These are phyloP conservation scores for Prenolepis imparis DNA, from an alignment of 2,888 invertebrate species.

Conservation along the genomic window DNA sequence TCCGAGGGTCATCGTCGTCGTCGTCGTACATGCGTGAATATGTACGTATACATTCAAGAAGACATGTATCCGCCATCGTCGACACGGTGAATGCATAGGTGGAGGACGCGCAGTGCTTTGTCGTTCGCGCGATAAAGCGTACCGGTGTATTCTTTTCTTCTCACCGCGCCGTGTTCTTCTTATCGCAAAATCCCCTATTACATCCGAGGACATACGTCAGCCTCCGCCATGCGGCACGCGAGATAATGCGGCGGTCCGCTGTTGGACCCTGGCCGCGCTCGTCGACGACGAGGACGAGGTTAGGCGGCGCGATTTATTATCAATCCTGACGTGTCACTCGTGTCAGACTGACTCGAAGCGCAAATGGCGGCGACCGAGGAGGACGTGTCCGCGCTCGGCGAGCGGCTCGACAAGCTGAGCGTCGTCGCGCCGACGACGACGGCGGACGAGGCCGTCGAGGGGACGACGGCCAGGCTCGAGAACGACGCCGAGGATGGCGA, in stretches of 20 bases:
- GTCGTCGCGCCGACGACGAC: slow-evolving; percentile 58
- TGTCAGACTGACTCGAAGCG: slow-evolving; percentile 77
- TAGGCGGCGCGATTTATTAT: slow-evolving; percentile 44
- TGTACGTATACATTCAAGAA: neutral
- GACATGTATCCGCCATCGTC: neutral
- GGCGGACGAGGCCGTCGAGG: neutral
- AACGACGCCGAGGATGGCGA: slow-evolving; percentile 66
- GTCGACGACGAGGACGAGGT: neutral
- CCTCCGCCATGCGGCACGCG: neutral
- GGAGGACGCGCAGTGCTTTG: too few relatives aligned
- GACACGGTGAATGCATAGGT: too few relatives aligned
- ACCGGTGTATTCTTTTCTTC: neutral
- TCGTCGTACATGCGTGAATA: neutral
- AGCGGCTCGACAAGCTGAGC: slow-evolving; percentile 78
- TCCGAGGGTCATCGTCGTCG: neutral
- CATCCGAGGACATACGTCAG: neutral
- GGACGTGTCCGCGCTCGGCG: slow-evolving; percentile 76
- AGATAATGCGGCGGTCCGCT: slow-evolving; percentile 22
- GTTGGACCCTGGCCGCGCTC: neutral
- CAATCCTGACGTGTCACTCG: slow-evolving; percentile 79
- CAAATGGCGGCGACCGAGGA: slow-evolving; percentile 83
- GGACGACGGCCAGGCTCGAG: neutral
- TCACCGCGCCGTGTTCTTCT: neutral
- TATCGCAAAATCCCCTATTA: neutral
- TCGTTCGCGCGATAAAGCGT: neutral